Evolutionary conservation across 2,797 vertebrate species (phyloP).

Genomic region (Gephyroberyx darwinii): DNA sequence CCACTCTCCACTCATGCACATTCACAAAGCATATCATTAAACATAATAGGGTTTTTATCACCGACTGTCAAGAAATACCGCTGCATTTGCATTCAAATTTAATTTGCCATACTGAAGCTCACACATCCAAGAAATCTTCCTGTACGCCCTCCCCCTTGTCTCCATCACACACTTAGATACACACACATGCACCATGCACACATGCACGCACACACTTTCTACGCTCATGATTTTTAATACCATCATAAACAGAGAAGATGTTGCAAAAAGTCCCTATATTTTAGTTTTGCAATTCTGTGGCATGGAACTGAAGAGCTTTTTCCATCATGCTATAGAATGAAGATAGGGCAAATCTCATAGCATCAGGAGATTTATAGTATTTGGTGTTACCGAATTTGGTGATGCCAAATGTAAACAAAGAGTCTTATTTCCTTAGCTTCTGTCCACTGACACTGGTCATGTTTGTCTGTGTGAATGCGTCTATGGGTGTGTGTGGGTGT

Average conservation of each 20-base stretch:
- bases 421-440: no score
- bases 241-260: slow-evolving; percentile 61
- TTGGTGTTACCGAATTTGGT: slow-evolving; percentile 23
- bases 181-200: slow-evolving; percentile 45
- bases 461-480: no score
- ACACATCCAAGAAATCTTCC: slow-evolving; percentile 83
- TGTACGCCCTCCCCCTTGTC: slow-evolving; percentile 62
- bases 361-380: slow-evolving; percentile 20
- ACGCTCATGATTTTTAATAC: slow-evolving; percentile 69
- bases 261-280: slow-evolving; percentile 59
- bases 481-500: no score
- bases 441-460: no score
- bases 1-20: slow-evolving; percentile 82
- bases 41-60: slow-evolving; percentile 88
- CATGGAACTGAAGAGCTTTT: slow-evolving; percentile 42
- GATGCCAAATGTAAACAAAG: neutral
- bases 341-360: slow-evolving; percentile 30
- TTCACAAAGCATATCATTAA: slow-evolving; percentile 88
- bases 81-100: slow-evolving; percentile 88
- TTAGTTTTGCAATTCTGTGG: slow-evolving; percentile 42
- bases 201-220: slow-evolving; percentile 7
- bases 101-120: slow-evolving; percentile 84
- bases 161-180: slow-evolving; percentile 19
- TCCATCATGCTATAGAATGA: slow-evolving; percentile 31
- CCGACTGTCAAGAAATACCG: slow-evolving; percentile 83